These are phyloP conservation scores for Heterohyrax brucei DNA, from an alignment of 2,797 vertebrate genomes.

Conservation along the genomic window DNA sequence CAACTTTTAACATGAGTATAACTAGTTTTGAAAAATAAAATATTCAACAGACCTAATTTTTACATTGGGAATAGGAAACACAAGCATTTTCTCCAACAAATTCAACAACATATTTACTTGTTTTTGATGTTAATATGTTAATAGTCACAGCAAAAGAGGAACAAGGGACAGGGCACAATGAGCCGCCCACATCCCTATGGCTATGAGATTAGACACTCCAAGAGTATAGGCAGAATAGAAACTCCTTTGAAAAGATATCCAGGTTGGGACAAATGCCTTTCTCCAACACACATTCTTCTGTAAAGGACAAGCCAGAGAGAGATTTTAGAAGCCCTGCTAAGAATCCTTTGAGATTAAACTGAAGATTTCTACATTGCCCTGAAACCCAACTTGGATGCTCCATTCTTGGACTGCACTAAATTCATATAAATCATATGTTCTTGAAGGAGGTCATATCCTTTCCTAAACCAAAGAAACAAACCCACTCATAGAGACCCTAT, in stretches of 20 bases:
- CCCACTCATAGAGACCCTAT: too few relatives aligned
- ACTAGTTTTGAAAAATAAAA: slow-evolving; percentile 75
- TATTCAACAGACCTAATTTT: slow-evolving; percentile 80
- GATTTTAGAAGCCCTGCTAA: neutral
- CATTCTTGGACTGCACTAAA: neutral
- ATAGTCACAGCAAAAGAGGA: neutral
- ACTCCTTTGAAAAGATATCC: neutral
- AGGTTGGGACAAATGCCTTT: neutral
- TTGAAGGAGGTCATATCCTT: fast-evolving
- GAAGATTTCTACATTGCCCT: neutral
- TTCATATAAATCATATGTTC: neutral
- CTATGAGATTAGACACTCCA: neutral
- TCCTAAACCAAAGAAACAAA: neutral
- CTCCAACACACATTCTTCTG: neutral
- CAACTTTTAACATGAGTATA: slow-evolving; percentile 57
- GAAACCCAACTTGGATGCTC: neutral
- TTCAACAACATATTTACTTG: slow-evolving; percentile 55
- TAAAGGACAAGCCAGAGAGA: neutral
- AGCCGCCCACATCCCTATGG: fast-evolving
- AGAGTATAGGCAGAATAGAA: neutral
- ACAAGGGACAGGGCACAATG: fast-evolving
- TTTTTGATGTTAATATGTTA: slow-evolving; percentile 7
- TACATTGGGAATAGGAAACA: slow-evolving; percentile 74
- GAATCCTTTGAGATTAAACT: neutral
- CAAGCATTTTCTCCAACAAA: slow-evolving; percentile 43